phyloP scores from a whole-genome alignment of 2,113 vertebrate species.

The Cyprinodon tularosa region DNA sequence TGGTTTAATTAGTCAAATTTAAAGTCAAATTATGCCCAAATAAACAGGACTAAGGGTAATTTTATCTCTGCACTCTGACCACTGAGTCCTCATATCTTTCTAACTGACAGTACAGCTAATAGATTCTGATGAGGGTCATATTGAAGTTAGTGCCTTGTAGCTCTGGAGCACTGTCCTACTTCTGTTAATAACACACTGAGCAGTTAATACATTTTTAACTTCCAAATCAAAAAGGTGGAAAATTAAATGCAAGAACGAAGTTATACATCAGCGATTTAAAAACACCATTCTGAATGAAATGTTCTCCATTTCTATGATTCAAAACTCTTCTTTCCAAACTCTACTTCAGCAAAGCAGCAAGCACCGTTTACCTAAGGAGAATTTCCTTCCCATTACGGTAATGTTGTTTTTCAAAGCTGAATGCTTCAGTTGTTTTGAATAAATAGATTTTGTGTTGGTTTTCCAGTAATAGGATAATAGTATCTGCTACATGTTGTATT shows the following conservation, averaged over 20 bases:
- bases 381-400: slow-evolving; percentile 1
- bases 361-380: slow-evolving; percentile 37
- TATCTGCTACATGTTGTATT: background rate
- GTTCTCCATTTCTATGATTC: slow-evolving; percentile 28
- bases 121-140: slow-evolving; percentile 10
- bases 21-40: background rate
- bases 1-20: background rate
- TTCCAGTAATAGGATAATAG: slow-evolving; percentile 26
- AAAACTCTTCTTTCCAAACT: slow-evolving; percentile 14
- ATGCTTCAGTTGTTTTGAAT: slow-evolving; percentile 26
- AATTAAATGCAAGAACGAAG: background rate
- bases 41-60: background rate
- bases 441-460: slow-evolving; percentile 17
- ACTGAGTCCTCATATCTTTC: background rate
- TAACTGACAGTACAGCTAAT: slow-evolving; percentile 12
- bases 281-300: background rate
- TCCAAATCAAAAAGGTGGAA: background rate
- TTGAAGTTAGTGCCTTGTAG: background rate
- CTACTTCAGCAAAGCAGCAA: slow-evolving; percentile 5
- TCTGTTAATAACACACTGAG: background rate
- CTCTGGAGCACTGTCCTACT: slow-evolving; percentile 1
- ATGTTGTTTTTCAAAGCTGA: slow-evolving; percentile 25
- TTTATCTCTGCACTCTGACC: background rate
- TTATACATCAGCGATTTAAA: background rate
- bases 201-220: background rate